phyloP scores from a whole-genome alignment of 2,113 vertebrate genomes.

The Peromyscus leucopus region DNA sequence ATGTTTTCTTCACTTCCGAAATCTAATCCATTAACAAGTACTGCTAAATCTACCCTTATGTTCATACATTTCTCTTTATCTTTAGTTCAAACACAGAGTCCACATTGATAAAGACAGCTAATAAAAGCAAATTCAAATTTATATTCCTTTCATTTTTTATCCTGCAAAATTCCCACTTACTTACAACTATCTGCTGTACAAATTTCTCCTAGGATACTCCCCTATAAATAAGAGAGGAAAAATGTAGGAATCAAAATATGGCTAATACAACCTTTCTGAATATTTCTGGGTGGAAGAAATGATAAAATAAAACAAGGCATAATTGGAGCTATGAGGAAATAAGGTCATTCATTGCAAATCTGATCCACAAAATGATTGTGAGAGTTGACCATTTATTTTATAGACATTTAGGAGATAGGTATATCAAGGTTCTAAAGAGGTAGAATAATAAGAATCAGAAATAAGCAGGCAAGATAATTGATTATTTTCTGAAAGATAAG shows the following conservation, averaged over 20 bases:
- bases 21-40: not conserved
- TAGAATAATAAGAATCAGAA: not conserved
- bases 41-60: not conserved
- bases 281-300: not conserved
- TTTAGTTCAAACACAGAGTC: not conserved
- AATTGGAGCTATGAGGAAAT: accelerated
- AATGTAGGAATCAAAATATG: not conserved
- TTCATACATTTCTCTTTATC: not conserved
- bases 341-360: not conserved
- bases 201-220: not conserved
- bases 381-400: not conserved
- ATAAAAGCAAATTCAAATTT: not conserved
- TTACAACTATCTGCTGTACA: not conserved
- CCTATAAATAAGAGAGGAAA: not conserved
- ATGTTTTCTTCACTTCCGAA: not conserved
- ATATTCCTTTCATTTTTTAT: not conserved
- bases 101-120: not conserved
- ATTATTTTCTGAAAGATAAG: not conserved
- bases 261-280: not conserved
- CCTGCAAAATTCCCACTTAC: not conserved
- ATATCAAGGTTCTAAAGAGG: accelerated
- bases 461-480: no score
- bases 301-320: not conserved
- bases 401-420: not conserved
- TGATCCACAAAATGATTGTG: not conserved